Percentiles rank a stretch among this genome's conserved stretches.
Evolutionary conservation across 2,888 invertebrate species (phyloP).

Genomic region (Lydus trimaculatus): DNA sequence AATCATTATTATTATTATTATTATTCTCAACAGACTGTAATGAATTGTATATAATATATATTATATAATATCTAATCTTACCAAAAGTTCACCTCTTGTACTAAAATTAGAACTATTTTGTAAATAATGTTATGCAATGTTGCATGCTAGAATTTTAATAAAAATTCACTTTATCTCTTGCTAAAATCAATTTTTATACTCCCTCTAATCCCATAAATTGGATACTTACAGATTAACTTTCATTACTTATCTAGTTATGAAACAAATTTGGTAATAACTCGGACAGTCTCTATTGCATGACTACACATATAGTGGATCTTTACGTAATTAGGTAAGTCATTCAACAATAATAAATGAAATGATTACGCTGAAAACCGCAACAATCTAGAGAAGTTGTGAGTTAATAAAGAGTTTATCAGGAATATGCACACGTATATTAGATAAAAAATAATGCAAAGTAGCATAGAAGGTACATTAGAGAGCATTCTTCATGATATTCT

Average conservation of each 20-base stretch:
- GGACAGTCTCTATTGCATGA: not conserved
- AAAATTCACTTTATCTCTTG: constrained; percentile 55
- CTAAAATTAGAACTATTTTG: constrained; percentile 53
- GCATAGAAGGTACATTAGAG: too few species aligned
- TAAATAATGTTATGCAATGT: constrained; percentile 55
- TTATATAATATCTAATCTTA: constrained; percentile 38
- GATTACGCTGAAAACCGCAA: too few species aligned
- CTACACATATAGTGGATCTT: too few species aligned
- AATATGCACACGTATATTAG: too few species aligned
- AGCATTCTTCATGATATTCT: too few species aligned
- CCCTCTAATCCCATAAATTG: not conserved
- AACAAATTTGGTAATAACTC: not conserved
- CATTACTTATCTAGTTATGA: not conserved
- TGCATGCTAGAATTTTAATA: constrained; percentile 57
- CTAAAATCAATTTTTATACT: constrained; percentile 31
- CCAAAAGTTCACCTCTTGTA: constrained; percentile 50
- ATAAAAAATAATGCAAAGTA: too few species aligned
- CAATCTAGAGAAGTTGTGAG: too few species aligned
- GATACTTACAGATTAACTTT: not conserved
- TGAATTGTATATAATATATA: constrained; percentile 48
- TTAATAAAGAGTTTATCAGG: too few species aligned
- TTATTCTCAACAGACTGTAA: constrained; percentile 49
- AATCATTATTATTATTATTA: not conserved
- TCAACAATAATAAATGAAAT: too few species aligned
- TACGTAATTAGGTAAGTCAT: too few species aligned